A percentile compares a stretch with the other conserved stretches of the same genome.
Evolutionary conservation across 2,888 invertebrate genomes (phyloP).

Genomic region (Melieria crassipennis): DNA sequence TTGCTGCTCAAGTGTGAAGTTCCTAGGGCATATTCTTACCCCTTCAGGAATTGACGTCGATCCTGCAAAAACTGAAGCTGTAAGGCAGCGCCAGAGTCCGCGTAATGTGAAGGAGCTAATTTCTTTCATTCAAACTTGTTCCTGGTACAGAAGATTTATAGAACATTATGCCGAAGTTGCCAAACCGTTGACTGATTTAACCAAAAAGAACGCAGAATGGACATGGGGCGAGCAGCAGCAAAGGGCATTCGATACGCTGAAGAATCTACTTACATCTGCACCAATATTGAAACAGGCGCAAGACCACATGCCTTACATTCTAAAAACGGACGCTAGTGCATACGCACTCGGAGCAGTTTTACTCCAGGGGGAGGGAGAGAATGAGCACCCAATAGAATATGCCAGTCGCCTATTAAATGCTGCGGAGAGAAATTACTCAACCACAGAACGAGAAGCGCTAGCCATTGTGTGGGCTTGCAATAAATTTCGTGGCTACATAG

Average conservation of each 20-base stretch:
- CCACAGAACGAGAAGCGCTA: too few relatives aligned
- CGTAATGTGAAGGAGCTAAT: constrained; percentile 13
- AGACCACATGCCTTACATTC: too few relatives aligned
- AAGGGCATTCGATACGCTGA: constrained; percentile 44
- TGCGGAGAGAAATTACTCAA: too few relatives aligned
- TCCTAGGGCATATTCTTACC: constrained; percentile 16
- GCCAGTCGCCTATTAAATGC: too few relatives aligned
- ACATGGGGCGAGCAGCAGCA: constrained; percentile 25
- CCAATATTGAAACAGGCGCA: too few relatives aligned
- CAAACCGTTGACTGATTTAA: constrained; percentile 49
- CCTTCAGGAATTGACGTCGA: constrained; percentile 2
- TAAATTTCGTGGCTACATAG: too few relatives aligned
- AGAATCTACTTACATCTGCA: constrained; percentile 30
- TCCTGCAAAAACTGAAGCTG: constrained; percentile 6
- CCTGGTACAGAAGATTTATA: constrained; percentile 50
- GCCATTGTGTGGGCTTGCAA: too few relatives aligned
- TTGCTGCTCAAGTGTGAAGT: constrained; percentile 4
- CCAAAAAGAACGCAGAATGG: constrained; percentile 45
- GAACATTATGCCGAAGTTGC: constrained; percentile 43
- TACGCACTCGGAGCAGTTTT: too few relatives aligned
- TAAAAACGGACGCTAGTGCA: too few relatives aligned
- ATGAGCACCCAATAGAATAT: too few relatives aligned
- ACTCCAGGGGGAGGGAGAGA: too few relatives aligned
- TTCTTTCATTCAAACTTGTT: constrained; percentile 47
- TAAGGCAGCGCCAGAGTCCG: background rate